A percentile compares a stretch with the other conserved stretches of the same genome.
Conservation (phyloP, 2,797 vertebrate species). For the Manis pentadactyla region DNA sequence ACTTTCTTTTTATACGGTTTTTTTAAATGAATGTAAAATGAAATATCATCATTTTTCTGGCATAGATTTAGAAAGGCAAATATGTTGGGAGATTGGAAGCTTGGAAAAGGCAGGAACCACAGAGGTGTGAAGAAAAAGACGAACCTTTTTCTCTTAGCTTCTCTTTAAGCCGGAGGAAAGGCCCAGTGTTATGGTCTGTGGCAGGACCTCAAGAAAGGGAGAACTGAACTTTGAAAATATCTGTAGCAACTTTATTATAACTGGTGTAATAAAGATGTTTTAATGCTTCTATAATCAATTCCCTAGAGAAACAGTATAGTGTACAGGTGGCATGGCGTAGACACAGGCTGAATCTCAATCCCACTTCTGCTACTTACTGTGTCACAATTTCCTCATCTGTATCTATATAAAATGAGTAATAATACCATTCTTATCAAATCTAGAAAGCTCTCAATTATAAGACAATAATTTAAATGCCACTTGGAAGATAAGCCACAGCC, state of each 20-base stretch:
- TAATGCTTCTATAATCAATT: neutral
- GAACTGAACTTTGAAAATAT: neutral
- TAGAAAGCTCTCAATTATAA: neutral
- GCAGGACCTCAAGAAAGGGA: neutral
- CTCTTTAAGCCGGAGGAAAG: neutral
- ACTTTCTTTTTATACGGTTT: neutral
- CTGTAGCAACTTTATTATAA: neutral
- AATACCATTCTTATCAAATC: neutral
- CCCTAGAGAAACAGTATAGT: neutral
- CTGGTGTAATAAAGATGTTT: neutral
- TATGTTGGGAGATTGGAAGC: neutral
- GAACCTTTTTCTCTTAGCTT: neutral
- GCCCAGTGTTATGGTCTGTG: neutral
- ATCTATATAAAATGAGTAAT: neutral
- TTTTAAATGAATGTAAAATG: neutral
- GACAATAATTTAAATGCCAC: neutral
- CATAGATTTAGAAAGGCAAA: conserved; percentile 36
- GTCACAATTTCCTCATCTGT: neutral
- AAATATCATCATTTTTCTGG: conserved; percentile 34
- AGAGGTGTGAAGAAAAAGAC: neutral
- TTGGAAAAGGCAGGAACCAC: neutral
- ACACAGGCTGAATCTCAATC: neutral
- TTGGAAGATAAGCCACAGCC: neutral
- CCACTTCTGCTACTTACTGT: neutral
- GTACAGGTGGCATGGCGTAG: neutral